A percentile compares a stretch with the other conserved stretches of the same genome.
phyloP scores from a whole-genome alignment of 2,797 vertebrate genomes.

The Gouania willdenowi region DNA sequence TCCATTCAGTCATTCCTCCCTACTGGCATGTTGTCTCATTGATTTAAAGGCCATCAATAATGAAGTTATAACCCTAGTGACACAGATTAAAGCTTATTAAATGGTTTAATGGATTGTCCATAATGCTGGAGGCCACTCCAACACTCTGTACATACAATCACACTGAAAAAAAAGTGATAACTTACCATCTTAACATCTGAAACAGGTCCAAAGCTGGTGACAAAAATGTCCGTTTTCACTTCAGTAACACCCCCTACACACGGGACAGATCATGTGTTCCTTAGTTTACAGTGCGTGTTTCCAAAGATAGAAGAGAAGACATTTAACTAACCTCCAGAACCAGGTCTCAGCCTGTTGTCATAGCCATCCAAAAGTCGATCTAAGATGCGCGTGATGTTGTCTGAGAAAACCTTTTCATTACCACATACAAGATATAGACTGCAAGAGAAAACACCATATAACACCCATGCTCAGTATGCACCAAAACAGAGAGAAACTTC shows the following conservation, averaged over 20 bases:
- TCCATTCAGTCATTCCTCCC: slow-evolving; percentile 48
- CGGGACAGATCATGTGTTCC: not conserved
- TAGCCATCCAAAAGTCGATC: slow-evolving; percentile 90
- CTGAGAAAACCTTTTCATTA: slow-evolving; percentile 73
- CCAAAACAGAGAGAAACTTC: slow-evolving; percentile 15
- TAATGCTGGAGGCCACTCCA: slow-evolving; percentile 40
- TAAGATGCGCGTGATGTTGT: slow-evolving; percentile 87
- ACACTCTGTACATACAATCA: slow-evolving; percentile 20
- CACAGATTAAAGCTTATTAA: slow-evolving; percentile 70
- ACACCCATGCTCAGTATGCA: not conserved
- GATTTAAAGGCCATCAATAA: slow-evolving; percentile 66
- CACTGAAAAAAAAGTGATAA: slow-evolving; percentile 7
- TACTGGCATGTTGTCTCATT: slow-evolving; percentile 66
- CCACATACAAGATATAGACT: slow-evolving; percentile 70
- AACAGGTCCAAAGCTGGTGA: slow-evolving; percentile 82
- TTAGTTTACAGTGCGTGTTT: not conserved
- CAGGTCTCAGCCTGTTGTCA: slow-evolving; percentile 88
- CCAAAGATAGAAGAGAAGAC: too few relatives aligned
- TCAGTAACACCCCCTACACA: slow-evolving; percentile 73
- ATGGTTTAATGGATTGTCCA: slow-evolving; percentile 56
- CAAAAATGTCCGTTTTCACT: slow-evolving; percentile 82
- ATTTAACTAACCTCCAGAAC: slow-evolving; percentile 90
- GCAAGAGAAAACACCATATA: slow-evolving; percentile 14
- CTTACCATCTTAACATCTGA: slow-evolving; percentile 81
- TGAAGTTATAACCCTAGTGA: slow-evolving; percentile 60